These are phyloP conservation scores for Trachelus iudaicus DNA, from an alignment of 2,888 invertebrate species.

Conservation along the genomic window DNA sequence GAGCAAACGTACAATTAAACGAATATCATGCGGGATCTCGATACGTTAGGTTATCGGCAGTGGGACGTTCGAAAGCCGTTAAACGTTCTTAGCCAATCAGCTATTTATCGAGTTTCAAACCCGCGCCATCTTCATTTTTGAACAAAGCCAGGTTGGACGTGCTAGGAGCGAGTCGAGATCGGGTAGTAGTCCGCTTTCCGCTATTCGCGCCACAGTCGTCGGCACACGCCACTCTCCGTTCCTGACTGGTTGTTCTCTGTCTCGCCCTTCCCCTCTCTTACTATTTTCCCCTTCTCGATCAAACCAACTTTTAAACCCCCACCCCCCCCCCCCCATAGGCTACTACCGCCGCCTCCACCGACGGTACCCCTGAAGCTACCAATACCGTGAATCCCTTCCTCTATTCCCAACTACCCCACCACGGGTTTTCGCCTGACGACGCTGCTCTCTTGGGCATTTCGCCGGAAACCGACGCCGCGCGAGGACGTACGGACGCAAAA, in stretches of 20 bases:
- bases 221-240: constrained; percentile 64
- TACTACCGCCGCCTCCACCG: background rate
- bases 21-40: background rate
- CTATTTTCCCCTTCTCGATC: constrained; percentile 14
- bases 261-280: constrained; percentile 17
- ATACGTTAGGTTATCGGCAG: constrained; percentile 6
- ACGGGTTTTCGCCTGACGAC: constrained; percentile 56
- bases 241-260: constrained; percentile 35
- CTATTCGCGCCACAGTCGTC: constrained; percentile 67
- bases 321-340: constrained; percentile 16
- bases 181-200: constrained; percentile 75
- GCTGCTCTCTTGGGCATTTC: constrained; percentile 62
- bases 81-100: constrained; percentile 63
- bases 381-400: constrained; percentile 3
- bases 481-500: constrained; percentile 44
- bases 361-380: constrained; percentile 1
- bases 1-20: constrained; percentile 5
- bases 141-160: constrained; percentile 74
- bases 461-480: constrained; percentile 65
- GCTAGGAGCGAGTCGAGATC: constrained; percentile 54
- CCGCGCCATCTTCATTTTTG: constrained; percentile 88
- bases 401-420: constrained; percentile 26
- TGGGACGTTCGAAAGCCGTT: background rate
- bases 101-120: constrained; percentile 68
- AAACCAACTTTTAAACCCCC: constrained; percentile 13